Percentiles rank a stretch among this genome's conserved stretches.
Evolutionary conservation across 1,140 invertebrate species (phyloP).

Genomic region (Sarcophaga peregrina): DNA sequence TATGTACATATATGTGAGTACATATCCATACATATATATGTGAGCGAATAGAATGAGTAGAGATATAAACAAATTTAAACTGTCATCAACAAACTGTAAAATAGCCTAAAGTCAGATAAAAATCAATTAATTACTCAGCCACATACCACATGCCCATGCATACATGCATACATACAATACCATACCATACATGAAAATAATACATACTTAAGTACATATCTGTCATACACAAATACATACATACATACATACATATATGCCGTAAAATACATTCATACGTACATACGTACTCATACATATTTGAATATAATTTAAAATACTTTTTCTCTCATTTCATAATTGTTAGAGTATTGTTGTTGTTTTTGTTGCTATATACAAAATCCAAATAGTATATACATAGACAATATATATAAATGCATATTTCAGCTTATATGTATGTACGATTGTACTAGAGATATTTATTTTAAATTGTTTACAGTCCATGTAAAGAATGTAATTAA

Average conservation of each 20-base stretch:
- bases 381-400: background rate
- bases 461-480: no score
- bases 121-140: constrained; percentile 65
- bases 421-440: no score
- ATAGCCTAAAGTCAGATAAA: constrained; percentile 66
- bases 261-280: no score
- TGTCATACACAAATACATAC: background rate
- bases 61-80: constrained; percentile 42
- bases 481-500: no score
- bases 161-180: background rate
- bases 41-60: background rate
- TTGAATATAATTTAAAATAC: background rate
- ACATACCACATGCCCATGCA: background rate
- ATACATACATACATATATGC: no score
- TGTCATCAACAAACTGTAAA: constrained; percentile 66
- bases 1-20: background rate
- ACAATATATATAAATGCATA: no score
- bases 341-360: background rate
- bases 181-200: background rate
- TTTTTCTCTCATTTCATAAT: background rate
- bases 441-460: no score
- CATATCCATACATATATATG: background rate
- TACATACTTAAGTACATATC: background rate
- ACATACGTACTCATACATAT: background rate
- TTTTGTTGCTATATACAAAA: background rate